These are phyloP conservation scores for Clarias pachynema DNA, from an alignment of 2,797 vertebrate species.

Conservation along the genomic window DNA sequence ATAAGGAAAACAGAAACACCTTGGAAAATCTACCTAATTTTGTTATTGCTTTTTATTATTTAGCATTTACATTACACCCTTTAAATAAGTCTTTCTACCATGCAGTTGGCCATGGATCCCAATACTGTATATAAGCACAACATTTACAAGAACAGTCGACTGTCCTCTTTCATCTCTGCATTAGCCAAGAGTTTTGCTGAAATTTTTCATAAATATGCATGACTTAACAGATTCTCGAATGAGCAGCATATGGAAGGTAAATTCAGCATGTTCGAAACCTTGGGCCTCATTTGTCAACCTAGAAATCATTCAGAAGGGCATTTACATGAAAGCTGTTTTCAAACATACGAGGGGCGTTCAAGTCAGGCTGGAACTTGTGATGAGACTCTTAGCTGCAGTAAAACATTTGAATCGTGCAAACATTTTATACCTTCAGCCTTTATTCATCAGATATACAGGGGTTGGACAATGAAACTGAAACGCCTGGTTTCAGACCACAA, in stretches of 20 bases:
- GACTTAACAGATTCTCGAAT: constrained; percentile 29
- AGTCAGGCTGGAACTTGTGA: no score
- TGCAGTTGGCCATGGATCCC: not conserved
- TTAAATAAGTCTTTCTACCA: not conserved
- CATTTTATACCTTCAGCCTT: no score
- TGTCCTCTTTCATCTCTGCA: not conserved
- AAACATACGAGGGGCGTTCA: no score
- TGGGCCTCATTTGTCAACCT: constrained; percentile 18
- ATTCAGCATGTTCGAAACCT: constrained; percentile 31
- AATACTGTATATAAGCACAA: not conserved
- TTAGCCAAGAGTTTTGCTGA: constrained; percentile 4
- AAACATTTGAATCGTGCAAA: no score
- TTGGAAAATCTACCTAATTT: not conserved
- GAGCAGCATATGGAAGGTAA: constrained; percentile 43
- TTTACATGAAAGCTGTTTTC: not conserved
- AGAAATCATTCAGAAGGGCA: constrained; percentile 17
- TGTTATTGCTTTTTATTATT: not conserved
- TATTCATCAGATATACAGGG: no score
- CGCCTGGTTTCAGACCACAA: no score
- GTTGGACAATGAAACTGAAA: no score
- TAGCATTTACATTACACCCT: no score
- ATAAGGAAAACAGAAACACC: not conserved
- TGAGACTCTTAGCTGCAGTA: no score
- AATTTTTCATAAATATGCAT: constrained; percentile 27
- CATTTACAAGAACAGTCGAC: constrained; percentile 11